phyloP scores from a whole-genome alignment of 2,888 invertebrate genomes.

The Lasioglossum marginatum region DNA sequence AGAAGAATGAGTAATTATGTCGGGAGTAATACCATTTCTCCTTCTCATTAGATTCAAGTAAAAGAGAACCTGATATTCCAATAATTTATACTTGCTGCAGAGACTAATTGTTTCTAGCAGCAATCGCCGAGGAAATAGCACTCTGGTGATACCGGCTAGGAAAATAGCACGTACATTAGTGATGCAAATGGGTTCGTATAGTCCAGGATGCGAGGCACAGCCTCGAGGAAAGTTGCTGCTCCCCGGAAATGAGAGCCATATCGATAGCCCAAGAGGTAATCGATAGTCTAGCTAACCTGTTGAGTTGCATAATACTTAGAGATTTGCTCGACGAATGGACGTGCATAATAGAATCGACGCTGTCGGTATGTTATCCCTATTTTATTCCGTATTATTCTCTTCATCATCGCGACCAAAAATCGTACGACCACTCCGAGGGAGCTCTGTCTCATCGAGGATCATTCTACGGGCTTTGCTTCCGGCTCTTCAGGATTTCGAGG shows the following conservation, averaged over 20 bases:
- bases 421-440: too few species aligned
- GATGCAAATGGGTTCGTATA: neutral
- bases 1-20: neutral
- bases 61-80: neutral
- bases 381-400: too few species aligned
- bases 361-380: neutral
- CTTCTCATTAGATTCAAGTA: neutral
- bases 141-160: too few species aligned
- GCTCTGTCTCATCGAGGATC: neutral
- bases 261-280: constrained; percentile 44
- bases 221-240: constrained; percentile 1
- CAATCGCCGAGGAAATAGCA: neutral
- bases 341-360: neutral
- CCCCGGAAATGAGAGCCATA: constrained; percentile 16
- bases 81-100: neutral
- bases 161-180: neutral
- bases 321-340: neutral
- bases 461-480: neutral
- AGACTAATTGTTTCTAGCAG: neutral
- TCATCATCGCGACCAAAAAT: too few species aligned
- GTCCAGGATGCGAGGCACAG: neutral
- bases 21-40: neutral
- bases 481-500: too few species aligned
- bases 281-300: constrained; percentile 4
- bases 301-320: neutral